Evolutionary conservation across 2,113 vertebrate genomes (phyloP).

Genomic region (Lepisosteus oculatus): DNA sequence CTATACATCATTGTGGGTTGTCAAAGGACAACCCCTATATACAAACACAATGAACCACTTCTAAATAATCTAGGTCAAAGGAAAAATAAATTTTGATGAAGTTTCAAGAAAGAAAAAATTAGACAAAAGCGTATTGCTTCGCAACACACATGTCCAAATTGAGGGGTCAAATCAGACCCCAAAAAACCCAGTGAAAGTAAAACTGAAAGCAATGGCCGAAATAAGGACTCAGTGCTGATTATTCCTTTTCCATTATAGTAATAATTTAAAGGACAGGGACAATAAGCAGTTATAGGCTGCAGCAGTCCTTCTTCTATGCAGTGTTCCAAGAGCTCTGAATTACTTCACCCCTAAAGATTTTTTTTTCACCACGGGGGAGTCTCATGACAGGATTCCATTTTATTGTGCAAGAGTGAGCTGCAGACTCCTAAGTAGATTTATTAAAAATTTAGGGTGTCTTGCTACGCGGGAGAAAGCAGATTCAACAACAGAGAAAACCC

Average conservation of each 20-base stretch:
- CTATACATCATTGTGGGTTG: too few species aligned
- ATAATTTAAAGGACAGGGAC: neutral
- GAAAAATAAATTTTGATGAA: too few species aligned
- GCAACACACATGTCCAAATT: too few species aligned
- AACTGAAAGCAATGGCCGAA: neutral
- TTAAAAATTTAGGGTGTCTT: slow-evolving; percentile 10
- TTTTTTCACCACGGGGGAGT: slow-evolving; percentile 1
- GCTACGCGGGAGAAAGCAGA: slow-evolving; percentile 5
- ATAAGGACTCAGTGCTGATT: neutral
- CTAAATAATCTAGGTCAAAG: too few species aligned
- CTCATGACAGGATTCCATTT: neutral
- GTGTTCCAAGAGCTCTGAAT: neutral
- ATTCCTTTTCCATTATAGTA: neutral
- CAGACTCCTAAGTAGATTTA: slow-evolving; percentile 13
- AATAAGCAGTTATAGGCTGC: neutral
- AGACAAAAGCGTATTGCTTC: too few species aligned
- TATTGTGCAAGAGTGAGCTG: neutral
- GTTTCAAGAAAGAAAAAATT: too few species aligned
- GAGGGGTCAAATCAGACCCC: too few species aligned
- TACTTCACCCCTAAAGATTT: neutral
- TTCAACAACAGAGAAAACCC: slow-evolving; percentile 7
- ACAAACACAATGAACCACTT: too few species aligned
- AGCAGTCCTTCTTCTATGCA: neutral
- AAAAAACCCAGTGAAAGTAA: too few species aligned
- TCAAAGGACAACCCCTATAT: too few species aligned